Conservation (phyloP, 1,140 invertebrate genomes). For the Plutomurus gul region DNA sequence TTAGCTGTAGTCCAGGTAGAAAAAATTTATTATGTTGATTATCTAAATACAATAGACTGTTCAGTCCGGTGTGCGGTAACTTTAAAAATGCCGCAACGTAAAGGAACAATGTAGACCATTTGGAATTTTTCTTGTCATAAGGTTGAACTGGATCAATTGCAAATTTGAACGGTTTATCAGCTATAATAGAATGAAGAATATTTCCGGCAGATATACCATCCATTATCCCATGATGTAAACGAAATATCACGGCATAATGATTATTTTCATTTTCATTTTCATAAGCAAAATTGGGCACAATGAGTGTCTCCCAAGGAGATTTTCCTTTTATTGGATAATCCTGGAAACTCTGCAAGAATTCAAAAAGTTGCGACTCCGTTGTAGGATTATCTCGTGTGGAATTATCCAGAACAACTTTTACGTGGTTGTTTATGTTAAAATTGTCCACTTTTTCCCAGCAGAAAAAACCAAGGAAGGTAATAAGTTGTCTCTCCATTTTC, state of each 20-base stretch:
- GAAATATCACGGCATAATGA: slow-evolving; percentile 32
- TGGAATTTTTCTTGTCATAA: neutral
- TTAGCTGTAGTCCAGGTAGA: slow-evolving; percentile 39
- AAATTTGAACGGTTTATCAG: slow-evolving; percentile 48
- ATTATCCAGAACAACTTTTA: slow-evolving; percentile 28
- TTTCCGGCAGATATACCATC: slow-evolving; percentile 47
- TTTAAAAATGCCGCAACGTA: slow-evolving; percentile 15
- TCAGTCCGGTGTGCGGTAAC: slow-evolving; percentile 22
- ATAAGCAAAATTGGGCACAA: slow-evolving; percentile 49
- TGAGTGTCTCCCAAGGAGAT: slow-evolving; percentile 51
- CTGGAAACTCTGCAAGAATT: slow-evolving; percentile 32
- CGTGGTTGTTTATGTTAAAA: slow-evolving; percentile 38
- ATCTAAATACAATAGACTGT: slow-evolving; percentile 35
- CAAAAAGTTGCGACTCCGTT: slow-evolving; percentile 40
- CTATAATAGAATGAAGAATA: slow-evolving; percentile 41
- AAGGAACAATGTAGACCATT: neutral
- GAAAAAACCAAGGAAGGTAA: slow-evolving; percentile 32
- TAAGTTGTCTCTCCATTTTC: slow-evolving; percentile 26
- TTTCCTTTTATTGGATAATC: slow-evolving; percentile 37
- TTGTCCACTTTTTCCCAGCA: slow-evolving; percentile 43
- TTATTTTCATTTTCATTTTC: neutral
- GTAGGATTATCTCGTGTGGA: neutral
- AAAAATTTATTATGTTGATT: slow-evolving; percentile 31
- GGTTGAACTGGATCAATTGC: slow-evolving; percentile 44
- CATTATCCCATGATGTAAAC: slow-evolving; percentile 40